Evolutionary conservation across 1,140 invertebrate species (phyloP).

Genomic region (Trachymyrmex septentrionalis): DNA sequence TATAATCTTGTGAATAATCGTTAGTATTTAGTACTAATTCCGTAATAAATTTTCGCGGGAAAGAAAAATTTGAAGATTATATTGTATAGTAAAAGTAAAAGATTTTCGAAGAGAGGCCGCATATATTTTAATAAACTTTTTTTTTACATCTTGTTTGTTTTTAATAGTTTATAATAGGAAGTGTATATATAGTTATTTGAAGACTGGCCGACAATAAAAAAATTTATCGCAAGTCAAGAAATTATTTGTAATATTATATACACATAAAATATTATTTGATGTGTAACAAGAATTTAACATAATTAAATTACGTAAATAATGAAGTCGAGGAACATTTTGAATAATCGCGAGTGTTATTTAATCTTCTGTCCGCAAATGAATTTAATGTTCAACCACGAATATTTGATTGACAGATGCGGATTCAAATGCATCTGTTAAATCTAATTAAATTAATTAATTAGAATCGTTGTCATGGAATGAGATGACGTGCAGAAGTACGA

Average conservation of each 20-base stretch:
- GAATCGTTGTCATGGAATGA: constrained; percentile 49
- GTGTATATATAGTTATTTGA: background rate
- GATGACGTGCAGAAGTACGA: constrained; percentile 50
- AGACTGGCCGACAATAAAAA: background rate
- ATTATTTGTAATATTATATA: too few relatives aligned
- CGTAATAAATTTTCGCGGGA: background rate
- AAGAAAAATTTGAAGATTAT: background rate
- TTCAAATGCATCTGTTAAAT: constrained; percentile 51
- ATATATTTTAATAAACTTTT: background rate
- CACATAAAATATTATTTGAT: too few relatives aligned
- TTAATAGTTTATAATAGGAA: background rate
- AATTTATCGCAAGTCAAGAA: background rate
- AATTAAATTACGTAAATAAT: background rate
- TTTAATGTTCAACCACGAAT: constrained; percentile 26
- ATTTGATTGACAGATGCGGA: constrained; percentile 22
- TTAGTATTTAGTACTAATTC: background rate
- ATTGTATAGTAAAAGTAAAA: background rate
- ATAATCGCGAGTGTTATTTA: constrained; percentile 7
- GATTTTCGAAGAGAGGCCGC: background rate
- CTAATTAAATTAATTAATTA: constrained; percentile 60
- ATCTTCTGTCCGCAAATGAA: constrained; percentile 26
- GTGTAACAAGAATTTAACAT: background rate
- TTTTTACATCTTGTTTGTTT: background rate
- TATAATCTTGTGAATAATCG: background rate
- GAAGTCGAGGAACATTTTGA: background rate